These are phyloP conservation scores for Hermodice carunculata DNA, from an alignment of 2,888 invertebrate species.

Conservation along the genomic window DNA sequence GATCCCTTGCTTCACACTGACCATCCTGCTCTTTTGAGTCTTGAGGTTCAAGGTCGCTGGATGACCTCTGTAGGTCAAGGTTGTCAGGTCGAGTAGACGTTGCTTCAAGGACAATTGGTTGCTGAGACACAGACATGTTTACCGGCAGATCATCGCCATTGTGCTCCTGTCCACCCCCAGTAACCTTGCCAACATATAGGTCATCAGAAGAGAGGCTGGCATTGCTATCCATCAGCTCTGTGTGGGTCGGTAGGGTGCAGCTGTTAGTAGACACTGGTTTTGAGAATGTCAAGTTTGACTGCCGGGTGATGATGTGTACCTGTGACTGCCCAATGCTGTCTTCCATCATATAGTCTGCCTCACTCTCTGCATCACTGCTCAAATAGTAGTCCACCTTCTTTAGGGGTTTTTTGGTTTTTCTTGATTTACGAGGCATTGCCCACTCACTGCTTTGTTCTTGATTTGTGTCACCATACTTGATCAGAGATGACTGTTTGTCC, in stretches of 20 bases:
- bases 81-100: conserved; percentile 18
- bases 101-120: too few species aligned
- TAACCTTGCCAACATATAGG: too few species aligned
- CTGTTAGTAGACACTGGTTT: conserved; percentile 11
- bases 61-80: too few species aligned
- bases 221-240: conserved; percentile 19
- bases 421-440: conserved; percentile 10
- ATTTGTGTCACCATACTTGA: background rate
- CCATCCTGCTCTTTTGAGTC: too few species aligned
- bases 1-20: too few species aligned
- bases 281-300: too few species aligned
- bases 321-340: conserved; percentile 5
- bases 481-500: background rate
- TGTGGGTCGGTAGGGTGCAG: conserved; percentile 6
- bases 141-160: too few species aligned
- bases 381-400: conserved; percentile 16
- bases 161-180: too few species aligned
- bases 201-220: conserved; percentile 21
- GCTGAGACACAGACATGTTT: too few species aligned
- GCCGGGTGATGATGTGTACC: conserved; percentile 4
- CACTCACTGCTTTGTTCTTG: background rate
- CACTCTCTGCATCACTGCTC: conserved; percentile 26
- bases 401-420: conserved; percentile 18
- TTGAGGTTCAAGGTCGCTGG: too few species aligned
- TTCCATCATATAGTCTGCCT: conserved; percentile 10